Evolutionary conservation across 1,140 invertebrate genomes (phyloP), one percentile per base, ranked within the genome.

Genomic region (Sinonovacula constricta): DNA sequence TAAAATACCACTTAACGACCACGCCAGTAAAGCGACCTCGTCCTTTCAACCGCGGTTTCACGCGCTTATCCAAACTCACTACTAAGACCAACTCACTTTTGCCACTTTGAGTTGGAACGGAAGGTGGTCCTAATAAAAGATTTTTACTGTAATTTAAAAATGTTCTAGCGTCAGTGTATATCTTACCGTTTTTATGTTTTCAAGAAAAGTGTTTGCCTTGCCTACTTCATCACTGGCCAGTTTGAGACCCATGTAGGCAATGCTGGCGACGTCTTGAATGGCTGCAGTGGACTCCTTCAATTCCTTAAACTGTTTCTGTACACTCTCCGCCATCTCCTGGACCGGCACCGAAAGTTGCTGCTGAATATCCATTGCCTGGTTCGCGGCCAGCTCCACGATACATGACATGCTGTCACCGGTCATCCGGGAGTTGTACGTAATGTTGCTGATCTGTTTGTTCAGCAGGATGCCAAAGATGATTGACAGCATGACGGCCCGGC

Each of bases 321-420:
- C 36, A 33, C 67, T 66, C 3, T 34, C 15, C 49, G 63, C 1
- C 1, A 76, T 34, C n/a, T 75, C 51, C 30, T 66, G 18, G 24
- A 78, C 3, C 26, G 75, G 65, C n/a, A n/a, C 14, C 7, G 33
- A 12, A 7, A 78, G 22, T 26, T 78, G 15, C 0, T 28, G 2
- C 28, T 78, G 56, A 34, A 78, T n/a, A 1, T 33, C n/a, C 14
- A 54, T 31, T 15, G 63, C 49, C 45, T 78, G 75, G 31, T 69
- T 69, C 1, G 36, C 56, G 3, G 66, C 75, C 1, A 78, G 24
- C 30, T 78, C 75, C 5, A 62, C 65, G n/a, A 78, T 49, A 62
- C 75, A 78, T 18, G 75, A n/a, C 63, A 69, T 68, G 53, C 75
- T 68, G 12, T 28, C 59, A 34, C 65, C 75, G 36, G 66, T 69